phyloP scores from a whole-genome alignment of 2,113 vertebrate species.

The Chrysochloris asiatica region DNA sequence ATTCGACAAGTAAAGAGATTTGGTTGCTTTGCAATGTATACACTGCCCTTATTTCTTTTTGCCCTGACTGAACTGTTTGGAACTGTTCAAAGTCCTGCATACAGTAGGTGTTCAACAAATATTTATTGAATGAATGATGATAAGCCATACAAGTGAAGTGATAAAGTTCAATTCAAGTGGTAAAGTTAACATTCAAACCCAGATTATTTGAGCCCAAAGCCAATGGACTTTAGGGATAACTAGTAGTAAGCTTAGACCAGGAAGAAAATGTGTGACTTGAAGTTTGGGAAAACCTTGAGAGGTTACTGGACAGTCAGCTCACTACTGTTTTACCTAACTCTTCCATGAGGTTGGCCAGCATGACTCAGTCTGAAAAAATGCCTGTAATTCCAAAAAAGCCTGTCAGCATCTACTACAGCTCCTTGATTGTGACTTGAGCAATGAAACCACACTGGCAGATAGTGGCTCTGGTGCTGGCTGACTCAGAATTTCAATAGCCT shows the following conservation, averaged over 20 bases:
- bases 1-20: too few relatives aligned
- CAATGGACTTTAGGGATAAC: background rate
- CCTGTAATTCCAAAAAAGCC: constrained; percentile 22
- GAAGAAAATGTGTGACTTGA: background rate
- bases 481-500: constrained; percentile 35
- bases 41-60: too few relatives aligned
- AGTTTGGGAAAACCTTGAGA: background rate
- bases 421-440: constrained; percentile 24
- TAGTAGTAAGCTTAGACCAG: background rate
- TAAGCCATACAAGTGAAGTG: background rate
- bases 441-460: background rate
- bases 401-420: background rate
- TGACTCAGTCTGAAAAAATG: constrained; percentile 39
- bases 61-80: too few relatives aligned
- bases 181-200: constrained; percentile 15
- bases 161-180: background rate
- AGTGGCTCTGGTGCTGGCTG: background rate
- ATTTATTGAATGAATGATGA: background rate
- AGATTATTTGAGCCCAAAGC: background rate
- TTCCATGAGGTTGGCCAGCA: background rate
- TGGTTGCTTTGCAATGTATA: too few relatives aligned
- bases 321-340: constrained; percentile 29
- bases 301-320: background rate
- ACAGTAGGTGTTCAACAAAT: background rate
- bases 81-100: background rate